Percentiles rank a stretch among this genome's conserved stretches.
Conservation (phyloP, 37 sponge, comb jelly and placozoan genomes). For the Oopsacas minuta region DNA sequence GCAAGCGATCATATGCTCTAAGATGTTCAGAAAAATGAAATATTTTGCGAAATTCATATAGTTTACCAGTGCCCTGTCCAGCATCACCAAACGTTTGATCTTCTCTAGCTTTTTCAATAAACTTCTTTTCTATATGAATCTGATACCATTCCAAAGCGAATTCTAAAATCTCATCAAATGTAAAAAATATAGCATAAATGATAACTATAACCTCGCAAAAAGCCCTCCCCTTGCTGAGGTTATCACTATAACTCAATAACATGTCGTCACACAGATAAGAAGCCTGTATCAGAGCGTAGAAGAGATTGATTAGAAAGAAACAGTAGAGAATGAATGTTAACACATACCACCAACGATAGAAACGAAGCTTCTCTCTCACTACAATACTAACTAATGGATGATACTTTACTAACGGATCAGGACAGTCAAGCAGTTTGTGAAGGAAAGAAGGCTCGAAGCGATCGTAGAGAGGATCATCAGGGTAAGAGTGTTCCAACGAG, state of each 20-base stretch:
- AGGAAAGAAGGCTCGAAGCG: not conserved
- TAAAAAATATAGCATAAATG: not conserved
- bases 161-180: not conserved
- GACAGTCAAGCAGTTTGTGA: not conserved
- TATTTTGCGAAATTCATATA: not conserved
- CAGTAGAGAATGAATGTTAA: constrained; percentile 10
- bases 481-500: not conserved
- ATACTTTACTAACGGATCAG: not conserved
- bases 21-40: not conserved
- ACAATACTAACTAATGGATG: constrained; percentile 10
- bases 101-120: not conserved
- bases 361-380: not conserved
- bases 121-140: not conserved
- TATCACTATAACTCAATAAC: not conserved
- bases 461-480: not conserved
- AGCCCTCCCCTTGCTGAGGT: not conserved
- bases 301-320: not conserved
- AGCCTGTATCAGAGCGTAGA: not conserved
- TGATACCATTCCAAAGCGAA: not conserved
- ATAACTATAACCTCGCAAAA: not conserved
- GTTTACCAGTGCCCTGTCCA: not conserved
- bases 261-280: not conserved
- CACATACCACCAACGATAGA: constrained; percentile 17
- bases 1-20: not conserved
- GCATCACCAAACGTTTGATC: not conserved